phyloP scores from a whole-genome alignment of 2,888 invertebrate genomes.

The Tinea trinotella region DNA sequence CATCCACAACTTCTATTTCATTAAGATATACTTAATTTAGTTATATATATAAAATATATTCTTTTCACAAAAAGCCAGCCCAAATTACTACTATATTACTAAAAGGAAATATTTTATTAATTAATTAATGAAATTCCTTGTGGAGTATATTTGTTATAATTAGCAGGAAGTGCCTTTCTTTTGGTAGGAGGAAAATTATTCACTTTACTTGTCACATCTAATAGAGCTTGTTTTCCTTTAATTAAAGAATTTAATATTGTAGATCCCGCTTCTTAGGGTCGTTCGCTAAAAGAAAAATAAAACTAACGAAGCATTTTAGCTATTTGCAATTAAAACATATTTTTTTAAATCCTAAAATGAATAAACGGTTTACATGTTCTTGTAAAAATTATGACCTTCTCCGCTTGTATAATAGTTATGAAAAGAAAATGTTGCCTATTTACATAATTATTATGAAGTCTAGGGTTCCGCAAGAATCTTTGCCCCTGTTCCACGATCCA shows the following conservation, averaged over 20 bases:
- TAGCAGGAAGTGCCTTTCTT: neutral
- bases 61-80: no score
- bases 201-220: neutral
- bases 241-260: constrained; percentile 29
- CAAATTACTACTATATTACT: no score
- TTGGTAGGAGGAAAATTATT: neutral
- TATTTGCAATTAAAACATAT: constrained; percentile 12
- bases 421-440: no score
- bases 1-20: no score
- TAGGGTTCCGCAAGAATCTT: no score
- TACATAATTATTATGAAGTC: no score
- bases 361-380: neutral
- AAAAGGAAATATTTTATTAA: no score
- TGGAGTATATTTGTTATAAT: neutral
- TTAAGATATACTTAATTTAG: no score
- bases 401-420: no score
- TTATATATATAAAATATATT: no score
- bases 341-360: neutral
- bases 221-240: constrained; percentile 33
- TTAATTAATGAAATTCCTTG: neutral
- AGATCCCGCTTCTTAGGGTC: neutral
- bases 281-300: neutral
- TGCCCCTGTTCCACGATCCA: no score
- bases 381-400: neutral
- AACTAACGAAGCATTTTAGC: neutral